Base-by-base conservation (phyloP, 2,888 invertebrate species). In the Zeuzera pyrina region DNA sequence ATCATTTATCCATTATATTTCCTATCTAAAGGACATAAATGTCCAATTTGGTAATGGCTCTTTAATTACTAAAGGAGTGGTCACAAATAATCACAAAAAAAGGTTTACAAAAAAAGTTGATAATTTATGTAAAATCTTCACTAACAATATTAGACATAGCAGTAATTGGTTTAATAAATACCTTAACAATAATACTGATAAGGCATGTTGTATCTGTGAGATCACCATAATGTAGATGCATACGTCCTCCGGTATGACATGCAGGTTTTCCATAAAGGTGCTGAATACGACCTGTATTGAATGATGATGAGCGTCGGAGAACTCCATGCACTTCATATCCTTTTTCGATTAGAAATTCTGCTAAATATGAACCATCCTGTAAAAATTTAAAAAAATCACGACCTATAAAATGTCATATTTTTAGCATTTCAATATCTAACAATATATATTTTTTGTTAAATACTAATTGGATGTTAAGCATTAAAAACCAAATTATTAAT, bases 161-260 rank as follows among this genome's bases (percentile, higher is more conserved):
- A n/a, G n/a, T n/a, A n/a, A n/a, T n/a, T n/a, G 15, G 32, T 13
- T 22, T 28, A 33, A 25, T 3, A 29, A 51, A 41, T 39, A 79
- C 83, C 72, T 74, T 76, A 31, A 70, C 69, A 24, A 83, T 79
- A 46, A 83, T 81, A 38, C 72, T 65, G 39, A 83, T 83, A 30
- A 83, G 71, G 66, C 97, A 97, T 42, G 97, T 95, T 29, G 97
- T 97, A 71, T 99, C 99, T 0, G 98, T 98, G 88, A 99, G 91
- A 62, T 99, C 99, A 8, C 99, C 99, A 70, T 99, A 99, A 70
- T 99, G 99, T 4, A 99, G 83, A 52, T 94, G 93, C 92, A 97
- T 95, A 49, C 87, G 86, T 0, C 93, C 95, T 14, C 91, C 91
- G n/a, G 88, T 89, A 71, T 98, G 98, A 13, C 92, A 89, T 22